Evolutionary conservation across 2,888 invertebrate genomes (phyloP).

Genomic region (Lepidochrysops patricia): DNA sequence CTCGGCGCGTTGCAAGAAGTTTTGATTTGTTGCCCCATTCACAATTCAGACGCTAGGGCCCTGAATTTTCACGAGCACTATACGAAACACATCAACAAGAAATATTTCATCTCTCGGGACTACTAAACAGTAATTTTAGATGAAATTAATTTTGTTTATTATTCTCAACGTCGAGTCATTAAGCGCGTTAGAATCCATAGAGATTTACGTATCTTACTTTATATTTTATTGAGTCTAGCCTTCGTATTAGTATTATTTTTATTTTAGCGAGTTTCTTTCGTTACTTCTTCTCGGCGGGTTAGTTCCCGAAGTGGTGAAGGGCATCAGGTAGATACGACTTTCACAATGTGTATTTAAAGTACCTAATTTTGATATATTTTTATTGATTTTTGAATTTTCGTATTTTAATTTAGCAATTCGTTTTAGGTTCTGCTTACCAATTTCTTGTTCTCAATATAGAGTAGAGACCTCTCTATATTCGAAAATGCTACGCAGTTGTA

Average conservation of each 20-base stretch:
- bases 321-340: too few species aligned
- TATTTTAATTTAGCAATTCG: neutral
- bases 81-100: neutral
- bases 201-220: neutral
- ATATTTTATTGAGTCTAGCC: neutral
- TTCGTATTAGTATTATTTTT: too few species aligned
- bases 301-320: too few species aligned
- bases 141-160: neutral
- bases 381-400: too few species aligned
- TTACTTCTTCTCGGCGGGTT: too few species aligned
- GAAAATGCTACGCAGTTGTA: neutral
- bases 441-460: too few species aligned
- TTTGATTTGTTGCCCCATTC: slow-evolving; percentile 18
- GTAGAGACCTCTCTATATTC: too few species aligned
- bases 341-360: too few species aligned
- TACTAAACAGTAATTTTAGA: neutral
- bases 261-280: too few species aligned
- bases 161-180: neutral
- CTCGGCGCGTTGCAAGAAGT: slow-evolving; percentile 13
- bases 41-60: slow-evolving; percentile 13
- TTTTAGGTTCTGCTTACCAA: neutral
- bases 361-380: too few species aligned
- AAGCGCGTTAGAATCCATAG: neutral
- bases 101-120: neutral
- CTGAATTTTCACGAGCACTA: slow-evolving; percentile 9